Conservation (phyloP, 2,888 invertebrate species). For the Unio delphinus region DNA sequence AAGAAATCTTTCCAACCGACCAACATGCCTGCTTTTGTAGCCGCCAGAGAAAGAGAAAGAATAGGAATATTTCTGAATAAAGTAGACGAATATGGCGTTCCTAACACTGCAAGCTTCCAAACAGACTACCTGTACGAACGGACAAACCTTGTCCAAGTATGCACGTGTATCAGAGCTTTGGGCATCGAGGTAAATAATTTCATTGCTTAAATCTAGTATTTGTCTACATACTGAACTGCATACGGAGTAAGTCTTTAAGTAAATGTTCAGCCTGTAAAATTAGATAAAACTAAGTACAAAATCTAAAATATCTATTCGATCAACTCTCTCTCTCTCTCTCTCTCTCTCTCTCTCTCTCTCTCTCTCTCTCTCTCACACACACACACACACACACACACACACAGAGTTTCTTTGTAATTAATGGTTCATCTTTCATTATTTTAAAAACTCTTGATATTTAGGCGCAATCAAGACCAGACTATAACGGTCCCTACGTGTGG, state of each 20-base stretch:
- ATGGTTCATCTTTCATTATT: neutral
- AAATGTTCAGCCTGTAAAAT: too few species aligned
- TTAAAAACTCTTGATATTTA: constrained; percentile 20
- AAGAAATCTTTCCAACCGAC: constrained; percentile 42
- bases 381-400: too few species aligned
- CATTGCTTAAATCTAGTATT: too few species aligned
- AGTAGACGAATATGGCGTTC: constrained; percentile 51
- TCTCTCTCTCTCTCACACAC: neutral
- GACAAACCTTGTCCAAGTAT: constrained; percentile 59
- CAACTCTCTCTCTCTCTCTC: constrained; percentile 2
- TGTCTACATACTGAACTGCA: too few species aligned
- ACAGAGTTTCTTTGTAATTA: neutral
- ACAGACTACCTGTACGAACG: constrained; percentile 61
- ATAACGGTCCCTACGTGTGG: constrained; percentile 83
- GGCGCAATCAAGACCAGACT: constrained; percentile 58
- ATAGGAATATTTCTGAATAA: constrained; percentile 50
- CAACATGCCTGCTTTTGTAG: constrained; percentile 41
- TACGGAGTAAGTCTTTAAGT: too few species aligned
- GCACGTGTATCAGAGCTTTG: constrained; percentile 53
- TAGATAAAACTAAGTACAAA: neutral
- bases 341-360: neutral
- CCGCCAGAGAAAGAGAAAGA: constrained; percentile 52
- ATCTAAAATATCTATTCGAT: neutral
- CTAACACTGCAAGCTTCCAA: constrained; percentile 50
- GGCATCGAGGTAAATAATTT: constrained; percentile 54